A percentile compares a stretch with the other conserved stretches of the same genome.
Conservation (phyloP, 2,888 invertebrate species). For the Euplexia lucipara region DNA sequence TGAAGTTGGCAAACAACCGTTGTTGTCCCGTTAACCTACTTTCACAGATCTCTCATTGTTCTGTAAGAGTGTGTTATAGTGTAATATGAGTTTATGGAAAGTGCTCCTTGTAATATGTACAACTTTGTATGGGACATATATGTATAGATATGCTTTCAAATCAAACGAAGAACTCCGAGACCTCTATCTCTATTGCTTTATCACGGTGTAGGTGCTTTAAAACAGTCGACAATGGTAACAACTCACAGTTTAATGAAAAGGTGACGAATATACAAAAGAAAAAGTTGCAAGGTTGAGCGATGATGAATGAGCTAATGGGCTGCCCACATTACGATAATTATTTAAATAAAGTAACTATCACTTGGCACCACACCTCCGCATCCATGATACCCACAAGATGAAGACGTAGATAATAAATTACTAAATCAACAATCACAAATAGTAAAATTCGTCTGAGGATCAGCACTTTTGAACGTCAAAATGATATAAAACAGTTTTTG, state of each 20-base stretch:
- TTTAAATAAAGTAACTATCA: slow-evolving; percentile 15
- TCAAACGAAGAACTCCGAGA: too few species aligned
- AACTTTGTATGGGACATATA: background rate
- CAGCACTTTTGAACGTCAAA: too few species aligned
- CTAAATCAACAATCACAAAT: too few species aligned
- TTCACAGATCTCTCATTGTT: slow-evolving; percentile 65
- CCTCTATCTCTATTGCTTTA: too few species aligned
- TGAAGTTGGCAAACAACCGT: slow-evolving; percentile 57
- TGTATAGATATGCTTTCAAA: too few species aligned
- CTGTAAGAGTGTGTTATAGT: slow-evolving; percentile 34
- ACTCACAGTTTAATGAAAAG: background rate
- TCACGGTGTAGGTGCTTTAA: background rate
- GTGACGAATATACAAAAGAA: background rate
- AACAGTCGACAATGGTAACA: background rate
- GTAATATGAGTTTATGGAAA: slow-evolving; percentile 31
- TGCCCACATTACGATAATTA: background rate
- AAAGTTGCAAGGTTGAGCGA: background rate
- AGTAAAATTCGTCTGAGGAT: too few species aligned
- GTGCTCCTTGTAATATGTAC: background rate
- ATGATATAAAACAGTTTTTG: too few species aligned
- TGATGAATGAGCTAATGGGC: slow-evolving; percentile 21
- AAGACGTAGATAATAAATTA: too few species aligned
- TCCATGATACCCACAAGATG: slow-evolving; percentile 6
- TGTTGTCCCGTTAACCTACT: slow-evolving; percentile 67
- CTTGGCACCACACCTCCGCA: slow-evolving; percentile 5